Conservation (phyloP, 2,797 vertebrate species). For the Psittacula echo region DNA sequence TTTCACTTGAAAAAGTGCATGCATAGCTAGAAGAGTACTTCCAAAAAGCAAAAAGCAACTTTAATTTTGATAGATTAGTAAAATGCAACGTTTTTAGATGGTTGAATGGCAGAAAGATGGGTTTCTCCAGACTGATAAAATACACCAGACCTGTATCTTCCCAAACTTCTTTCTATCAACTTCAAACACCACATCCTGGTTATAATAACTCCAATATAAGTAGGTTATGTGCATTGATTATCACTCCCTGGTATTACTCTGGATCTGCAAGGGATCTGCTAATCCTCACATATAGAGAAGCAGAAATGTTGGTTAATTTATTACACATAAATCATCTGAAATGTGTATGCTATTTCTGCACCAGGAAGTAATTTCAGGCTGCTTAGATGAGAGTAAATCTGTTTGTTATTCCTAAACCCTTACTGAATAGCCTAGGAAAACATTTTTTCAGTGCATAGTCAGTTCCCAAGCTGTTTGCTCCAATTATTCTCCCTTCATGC, state of each 20-base stretch:
- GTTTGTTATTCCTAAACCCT: conserved; percentile 34
- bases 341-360: background rate
- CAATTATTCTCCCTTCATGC: background rate
- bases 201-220: background rate
- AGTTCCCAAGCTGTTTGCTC: conserved; percentile 21
- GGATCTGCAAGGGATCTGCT: background rate
- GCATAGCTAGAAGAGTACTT: background rate
- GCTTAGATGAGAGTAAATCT: conserved; percentile 14
- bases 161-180: background rate
- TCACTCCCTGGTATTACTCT: background rate
- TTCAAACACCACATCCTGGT: background rate
- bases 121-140: background rate
- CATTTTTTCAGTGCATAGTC: background rate
- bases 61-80: background rate
- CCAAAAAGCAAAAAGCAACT: background rate
- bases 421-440: background rate
- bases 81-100: background rate
- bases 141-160: background rate
- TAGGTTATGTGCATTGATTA: background rate
- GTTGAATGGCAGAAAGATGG: background rate
- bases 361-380: conserved; percentile 4
- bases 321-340: background rate
- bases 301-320: background rate
- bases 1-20: background rate
- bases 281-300: background rate